Conservation (phyloP, 23 tunicate genomes). For the Styela clava region DNA sequence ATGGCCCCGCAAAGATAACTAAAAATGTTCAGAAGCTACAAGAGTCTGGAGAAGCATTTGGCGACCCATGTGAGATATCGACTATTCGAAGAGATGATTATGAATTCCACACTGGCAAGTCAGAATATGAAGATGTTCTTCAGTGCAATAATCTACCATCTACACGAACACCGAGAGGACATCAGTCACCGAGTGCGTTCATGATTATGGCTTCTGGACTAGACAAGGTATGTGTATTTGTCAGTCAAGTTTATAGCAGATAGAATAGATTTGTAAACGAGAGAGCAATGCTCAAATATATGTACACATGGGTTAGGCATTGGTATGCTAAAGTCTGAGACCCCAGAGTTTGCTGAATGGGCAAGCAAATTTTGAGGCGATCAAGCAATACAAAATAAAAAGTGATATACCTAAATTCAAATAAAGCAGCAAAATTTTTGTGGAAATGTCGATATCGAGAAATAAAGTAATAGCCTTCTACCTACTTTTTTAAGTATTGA, state of each 20-base stretch:
- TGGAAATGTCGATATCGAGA: too few species aligned
- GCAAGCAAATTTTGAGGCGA: too few species aligned
- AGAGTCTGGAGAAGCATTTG: slow-evolving; percentile 79
- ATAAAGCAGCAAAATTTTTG: too few species aligned
- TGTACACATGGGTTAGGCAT: too few species aligned
- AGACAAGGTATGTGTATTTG: slow-evolving; percentile 57
- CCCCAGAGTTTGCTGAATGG: too few species aligned
- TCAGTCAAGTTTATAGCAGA: too few species aligned
- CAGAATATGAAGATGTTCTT: slow-evolving; percentile 72
- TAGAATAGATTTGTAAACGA: neutral
- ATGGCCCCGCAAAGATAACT: slow-evolving; percentile 69
- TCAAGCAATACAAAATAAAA: too few species aligned
- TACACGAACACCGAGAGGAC: slow-evolving; percentile 93
- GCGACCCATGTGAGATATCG: slow-evolving; percentile 95
- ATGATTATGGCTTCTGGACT: slow-evolving; percentile 83
- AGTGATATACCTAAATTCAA: too few species aligned
- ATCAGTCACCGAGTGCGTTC: slow-evolving; percentile 93
- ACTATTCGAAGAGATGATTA: slow-evolving; percentile 88
- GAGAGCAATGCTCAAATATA: too few species aligned
- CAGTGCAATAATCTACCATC: slow-evolving; percentile 93
- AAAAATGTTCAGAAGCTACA: slow-evolving; percentile 46
- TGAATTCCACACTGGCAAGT: slow-evolving; percentile 69
- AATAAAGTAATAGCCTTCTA: too few species aligned
- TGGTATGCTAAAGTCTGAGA: too few species aligned
- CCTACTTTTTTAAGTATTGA: too few species aligned